Conservation (phyloP, 2,888 invertebrate genomes). For the Eupithecia vulgata region DNA sequence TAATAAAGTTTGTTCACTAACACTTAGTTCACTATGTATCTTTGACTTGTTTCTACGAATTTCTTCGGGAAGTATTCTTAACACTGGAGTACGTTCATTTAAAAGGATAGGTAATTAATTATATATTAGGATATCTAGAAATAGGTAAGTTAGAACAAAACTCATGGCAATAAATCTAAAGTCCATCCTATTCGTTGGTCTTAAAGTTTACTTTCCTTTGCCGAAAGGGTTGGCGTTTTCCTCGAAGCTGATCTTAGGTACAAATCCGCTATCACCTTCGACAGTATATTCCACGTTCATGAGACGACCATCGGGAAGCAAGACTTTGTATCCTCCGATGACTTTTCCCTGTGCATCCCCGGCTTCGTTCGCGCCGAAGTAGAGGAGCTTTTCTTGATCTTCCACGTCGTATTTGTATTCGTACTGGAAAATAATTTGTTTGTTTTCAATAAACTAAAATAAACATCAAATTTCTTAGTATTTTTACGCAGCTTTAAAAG, state of each 20-base stretch:
- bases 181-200: slow-evolving; percentile 13
- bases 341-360: slow-evolving; percentile 86
- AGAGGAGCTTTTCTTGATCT: slow-evolving; percentile 87
- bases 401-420: slow-evolving; percentile 90
- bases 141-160: slow-evolving; percentile 8
- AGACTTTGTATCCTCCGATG: slow-evolving; percentile 87
- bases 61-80: not conserved
- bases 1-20: too few species aligned
- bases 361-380: slow-evolving; percentile 87
- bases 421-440: slow-evolving; percentile 77
- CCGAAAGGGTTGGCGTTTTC: slow-evolving; percentile 85
- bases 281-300: slow-evolving; percentile 90
- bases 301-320: slow-evolving; percentile 87
- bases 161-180: slow-evolving; percentile 25
- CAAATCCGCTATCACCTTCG: slow-evolving; percentile 88
- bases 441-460: too few species aligned
- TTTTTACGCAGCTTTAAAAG: too few species aligned
- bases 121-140: too few species aligned
- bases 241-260: slow-evolving; percentile 87
- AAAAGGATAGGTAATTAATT: too few species aligned
- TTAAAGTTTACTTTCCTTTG: slow-evolving; percentile 63
- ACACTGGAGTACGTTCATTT: not conserved
- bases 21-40: not conserved
- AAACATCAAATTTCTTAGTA: too few species aligned
- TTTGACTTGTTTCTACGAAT: not conserved